Conservation (phyloP, 1,140 invertebrate genomes). For the Drosophila equinoxialis region DNA sequence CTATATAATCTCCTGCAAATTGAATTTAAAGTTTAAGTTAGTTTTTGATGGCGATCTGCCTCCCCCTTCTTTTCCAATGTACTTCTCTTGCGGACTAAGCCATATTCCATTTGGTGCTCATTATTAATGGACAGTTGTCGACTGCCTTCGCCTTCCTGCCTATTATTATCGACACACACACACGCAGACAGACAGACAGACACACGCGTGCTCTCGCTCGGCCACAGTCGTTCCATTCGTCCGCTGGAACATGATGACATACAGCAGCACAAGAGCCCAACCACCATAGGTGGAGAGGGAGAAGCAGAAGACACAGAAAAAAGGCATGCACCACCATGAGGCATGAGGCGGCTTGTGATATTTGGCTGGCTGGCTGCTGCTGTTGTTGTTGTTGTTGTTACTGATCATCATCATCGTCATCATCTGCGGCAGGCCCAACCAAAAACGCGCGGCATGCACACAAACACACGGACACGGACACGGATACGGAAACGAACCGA, state of each 20-base stretch:
- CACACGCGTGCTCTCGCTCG: neutral
- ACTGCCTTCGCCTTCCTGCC: slow-evolving; percentile 10
- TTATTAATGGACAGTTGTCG: slow-evolving; percentile 43
- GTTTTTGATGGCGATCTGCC: neutral
- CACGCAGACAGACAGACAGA: neutral
- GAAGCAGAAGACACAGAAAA: neutral
- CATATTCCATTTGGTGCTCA: slow-evolving; percentile 13
- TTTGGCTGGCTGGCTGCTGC: slow-evolving; percentile 3
- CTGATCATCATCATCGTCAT: slow-evolving; percentile 54
- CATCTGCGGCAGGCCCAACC: slow-evolving; percentile 63
- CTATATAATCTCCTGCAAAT: no score
- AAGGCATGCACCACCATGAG: slow-evolving; percentile 20
- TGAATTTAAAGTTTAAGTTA: no score
- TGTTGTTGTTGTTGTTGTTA: slow-evolving; percentile 22
- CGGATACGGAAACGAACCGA: neutral
- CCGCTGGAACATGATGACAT: slow-evolving; percentile 42
- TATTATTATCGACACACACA: slow-evolving; percentile 40
- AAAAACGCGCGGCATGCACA: slow-evolving; percentile 58
- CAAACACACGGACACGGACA: slow-evolving; percentile 30
- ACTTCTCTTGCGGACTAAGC: neutral
- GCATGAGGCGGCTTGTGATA: slow-evolving; percentile 27
- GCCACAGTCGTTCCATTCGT: slow-evolving; percentile 10
- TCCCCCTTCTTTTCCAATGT: neutral
- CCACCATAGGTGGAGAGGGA: slow-evolving; percentile 18
- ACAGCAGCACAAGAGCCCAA: slow-evolving; percentile 35